Evolutionary conservation across 2,113 vertebrate genomes (phyloP), one percentile per base, ranked within the genome.

Genomic region (Tragelaphus buxtoni): DNA sequence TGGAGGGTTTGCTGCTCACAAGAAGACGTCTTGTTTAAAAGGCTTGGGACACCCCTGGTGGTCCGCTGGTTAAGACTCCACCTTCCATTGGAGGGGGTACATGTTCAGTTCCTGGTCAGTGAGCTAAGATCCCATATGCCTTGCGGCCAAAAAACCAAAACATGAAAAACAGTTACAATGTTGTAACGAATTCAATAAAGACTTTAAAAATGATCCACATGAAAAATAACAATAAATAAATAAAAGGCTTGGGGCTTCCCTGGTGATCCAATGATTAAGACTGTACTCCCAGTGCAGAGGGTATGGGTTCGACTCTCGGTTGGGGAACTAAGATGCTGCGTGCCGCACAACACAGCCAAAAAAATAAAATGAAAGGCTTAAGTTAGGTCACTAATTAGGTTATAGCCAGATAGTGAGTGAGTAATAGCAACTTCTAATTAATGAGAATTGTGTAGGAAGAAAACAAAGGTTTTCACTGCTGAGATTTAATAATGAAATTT

Each of bases 401-500:
- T 85, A 81, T 47, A 90, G 84, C 18, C 85, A 95, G 90, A 58
- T 3, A 69, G 65, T 69, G 24, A 83, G 20, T 90, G 56, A 95
- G 55, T 92, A 65, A 81, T 18, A 90, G 63, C 56, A 92, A 39
- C 35, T 80, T 96, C 69, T 90, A 96, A 92, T 95, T 77, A 91
- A 35, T 74, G 24, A 90, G 24, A 94, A 79, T 7, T 49, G 9
- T 49, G 32, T n/a, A 90, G 28, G 77, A 91, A 76, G n/a, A 84
- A 93, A 84, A 95, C 17, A 94, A 88, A 92, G 24, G 17, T 7
- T 95, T 90, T 83, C 92, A 60, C 90, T 92, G 60, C 93, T 91
- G 45, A 69, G 30, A 72, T 92, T 97, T 95, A 42, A 89, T 76
- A 83, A 80, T 35, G 51, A 55, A 94, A 96, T 96, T 96, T 95